These are phyloP conservation scores for human DNA, from an alignment of 2,113 vertebrate species.

Conservation along the genomic window GRCh38 chr4:79822501-79823000, in stretches of 20 bases:
- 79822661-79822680: not conserved
- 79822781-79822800: not conserved
- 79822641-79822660: not conserved
- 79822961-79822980: not conserved
- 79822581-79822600: not conserved
- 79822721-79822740: not conserved
- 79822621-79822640: not conserved
- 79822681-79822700: not conserved
- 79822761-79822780: not conserved
- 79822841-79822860: not conserved
- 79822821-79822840: not conserved
- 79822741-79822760: not conserved
- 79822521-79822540: not conserved
- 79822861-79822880: not conserved
- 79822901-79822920: not conserved
- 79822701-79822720: not conserved
- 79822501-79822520: not conserved
- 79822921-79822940: not conserved
- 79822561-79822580: not conserved
- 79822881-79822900: not conserved
- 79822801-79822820: not conserved
- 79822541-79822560: not conserved
- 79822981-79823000: not conserved
- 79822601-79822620: not conserved
- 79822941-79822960: not conserved